These are phyloP conservation scores for Neoniphon sammara DNA, from an alignment of 2,797 vertebrate genomes.

Conservation along the genomic window DNA sequence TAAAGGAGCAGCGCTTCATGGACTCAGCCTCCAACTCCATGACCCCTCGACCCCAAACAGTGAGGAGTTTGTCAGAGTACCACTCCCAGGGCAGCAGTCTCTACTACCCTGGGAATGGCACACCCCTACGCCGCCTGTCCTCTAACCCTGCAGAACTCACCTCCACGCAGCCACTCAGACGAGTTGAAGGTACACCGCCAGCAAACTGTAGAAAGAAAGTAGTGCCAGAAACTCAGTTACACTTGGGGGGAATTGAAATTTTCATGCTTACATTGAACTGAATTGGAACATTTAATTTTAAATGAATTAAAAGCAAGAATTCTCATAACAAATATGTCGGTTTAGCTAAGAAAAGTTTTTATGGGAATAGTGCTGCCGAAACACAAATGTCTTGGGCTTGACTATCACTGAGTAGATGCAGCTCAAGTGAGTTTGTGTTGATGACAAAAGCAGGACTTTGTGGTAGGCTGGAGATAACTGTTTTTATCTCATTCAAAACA, in stretches of 20 bases:
- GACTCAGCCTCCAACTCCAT: constrained; percentile 89
- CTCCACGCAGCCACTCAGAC: constrained; percentile 81
- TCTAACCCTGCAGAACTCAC: constrained; percentile 83
- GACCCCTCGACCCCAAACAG: constrained; percentile 79
- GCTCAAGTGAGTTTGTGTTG: background rate
- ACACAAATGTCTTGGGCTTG: background rate
- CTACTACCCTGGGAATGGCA: constrained; percentile 79
- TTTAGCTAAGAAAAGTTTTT: background rate
- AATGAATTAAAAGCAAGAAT: no score
- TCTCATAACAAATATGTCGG: background rate
- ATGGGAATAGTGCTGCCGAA: background rate
- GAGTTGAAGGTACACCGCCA: constrained; percentile 87
- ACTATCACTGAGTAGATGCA: background rate
- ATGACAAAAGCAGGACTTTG: background rate
- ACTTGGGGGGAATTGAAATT: no score
- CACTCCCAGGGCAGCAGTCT: constrained; percentile 77
- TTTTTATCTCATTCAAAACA: background rate
- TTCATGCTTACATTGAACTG: no score
- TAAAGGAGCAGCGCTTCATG: constrained; percentile 89
- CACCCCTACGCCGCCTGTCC: constrained; percentile 79
- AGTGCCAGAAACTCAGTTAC: background rate
- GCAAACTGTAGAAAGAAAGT: background rate
- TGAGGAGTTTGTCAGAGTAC: constrained; percentile 81
- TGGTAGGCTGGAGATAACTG: background rate
- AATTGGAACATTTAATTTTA: no score